Conservation (phyloP, 2,797 vertebrate genomes). For the Siniperca scherzeri region DNA sequence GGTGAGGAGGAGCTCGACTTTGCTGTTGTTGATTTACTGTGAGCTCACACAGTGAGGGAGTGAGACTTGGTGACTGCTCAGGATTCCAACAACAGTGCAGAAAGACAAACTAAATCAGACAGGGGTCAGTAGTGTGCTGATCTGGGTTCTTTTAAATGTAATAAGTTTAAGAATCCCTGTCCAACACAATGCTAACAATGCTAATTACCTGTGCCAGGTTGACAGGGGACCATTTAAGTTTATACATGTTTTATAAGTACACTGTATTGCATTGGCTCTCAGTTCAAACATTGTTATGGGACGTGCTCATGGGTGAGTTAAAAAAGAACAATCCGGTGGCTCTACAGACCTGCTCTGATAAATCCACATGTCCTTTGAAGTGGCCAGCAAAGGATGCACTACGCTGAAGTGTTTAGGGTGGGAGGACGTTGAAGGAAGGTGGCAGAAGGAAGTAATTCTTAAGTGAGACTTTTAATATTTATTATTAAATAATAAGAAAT, state of each 20-base stretch:
- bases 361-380: not conserved
- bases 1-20: not conserved
- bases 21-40: not conserved
- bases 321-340: not conserved
- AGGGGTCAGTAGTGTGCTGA: not conserved
- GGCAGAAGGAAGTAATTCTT: not conserved
- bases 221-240: not conserved
- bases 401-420: not conserved
- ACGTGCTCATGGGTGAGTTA: not conserved
- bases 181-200: not conserved
- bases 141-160: not conserved
- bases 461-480: not conserved
- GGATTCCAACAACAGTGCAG: slow-evolving; percentile 1
- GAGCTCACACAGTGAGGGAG: not conserved
- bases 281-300: slow-evolving; percentile 9
- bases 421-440: not conserved
- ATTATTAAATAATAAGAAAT: not conserved
- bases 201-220: not conserved
- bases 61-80: slow-evolving; percentile 14
- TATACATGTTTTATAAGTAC: slow-evolving; percentile 1
- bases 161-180: not conserved
- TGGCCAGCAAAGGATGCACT: not conserved
- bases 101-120: slow-evolving; percentile 10
- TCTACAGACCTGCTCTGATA: not conserved
- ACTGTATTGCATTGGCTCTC: not conserved